A percentile compares a stretch with the other conserved stretches of the same genome.
Conservation (phyloP, 2,888 invertebrate species). For the Papilio demoleus region DNA sequence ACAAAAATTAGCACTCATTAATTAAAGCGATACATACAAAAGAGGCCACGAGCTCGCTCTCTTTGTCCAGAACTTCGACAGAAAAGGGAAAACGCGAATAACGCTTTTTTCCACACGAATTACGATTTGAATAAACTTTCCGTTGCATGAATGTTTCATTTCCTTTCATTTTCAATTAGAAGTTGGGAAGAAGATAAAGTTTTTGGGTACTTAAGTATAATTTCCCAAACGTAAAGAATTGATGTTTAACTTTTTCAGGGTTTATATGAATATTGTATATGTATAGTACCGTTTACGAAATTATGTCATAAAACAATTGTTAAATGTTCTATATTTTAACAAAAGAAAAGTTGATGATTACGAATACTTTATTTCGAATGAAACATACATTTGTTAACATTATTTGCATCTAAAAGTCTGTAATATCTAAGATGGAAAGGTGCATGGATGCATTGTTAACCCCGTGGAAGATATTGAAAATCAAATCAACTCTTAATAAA, state of each 20-base stretch:
- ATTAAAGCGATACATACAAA: conserved; percentile 36
- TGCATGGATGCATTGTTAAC: too few species aligned
- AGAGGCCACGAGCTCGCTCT: conserved; percentile 20
- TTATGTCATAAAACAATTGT: background rate
- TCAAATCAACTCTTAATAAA: too few species aligned
- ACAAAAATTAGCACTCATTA: conserved; percentile 38
- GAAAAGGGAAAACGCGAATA: conserved; percentile 48
- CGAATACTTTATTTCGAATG: too few species aligned
- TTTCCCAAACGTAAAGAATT: background rate
- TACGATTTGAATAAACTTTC: conserved; percentile 48
- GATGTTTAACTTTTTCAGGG: background rate
- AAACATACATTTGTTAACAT: too few species aligned
- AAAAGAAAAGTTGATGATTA: too few species aligned
- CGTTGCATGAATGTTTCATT: conserved; percentile 32
- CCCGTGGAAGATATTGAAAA: too few species aligned
- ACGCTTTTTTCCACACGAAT: conserved; percentile 53
- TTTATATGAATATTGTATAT: conserved; percentile 2
- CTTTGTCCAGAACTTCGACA: conserved; percentile 42
- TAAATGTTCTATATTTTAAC: background rate
- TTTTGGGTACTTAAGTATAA: conserved; percentile 20
- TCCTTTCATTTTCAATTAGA: conserved; percentile 34
- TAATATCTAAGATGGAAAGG: too few species aligned
- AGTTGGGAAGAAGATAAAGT: conserved; percentile 29
- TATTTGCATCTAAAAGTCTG: too few species aligned
- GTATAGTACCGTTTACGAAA: background rate